phyloP scores from a whole-genome alignment of 2,113 vertebrate genomes.

The Salvelinus namaycush region DNA sequence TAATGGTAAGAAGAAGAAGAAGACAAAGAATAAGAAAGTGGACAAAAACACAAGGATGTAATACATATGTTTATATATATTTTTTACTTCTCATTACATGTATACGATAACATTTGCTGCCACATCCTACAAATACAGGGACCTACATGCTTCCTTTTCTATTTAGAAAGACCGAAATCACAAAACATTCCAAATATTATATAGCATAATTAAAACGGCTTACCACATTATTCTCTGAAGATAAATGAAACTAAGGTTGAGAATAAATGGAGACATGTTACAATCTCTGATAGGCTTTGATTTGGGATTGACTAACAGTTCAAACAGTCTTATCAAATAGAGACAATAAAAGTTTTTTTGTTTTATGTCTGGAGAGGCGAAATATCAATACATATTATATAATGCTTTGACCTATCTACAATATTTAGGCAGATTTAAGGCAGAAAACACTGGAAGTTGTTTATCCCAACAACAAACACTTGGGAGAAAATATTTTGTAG shows the following conservation, averaged over 20 bases:
- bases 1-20: constrained; percentile 14
- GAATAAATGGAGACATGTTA: constrained; percentile 21
- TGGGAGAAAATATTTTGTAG: constrained; percentile 27
- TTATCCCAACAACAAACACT: constrained; percentile 40
- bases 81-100: neutral
- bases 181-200: constrained; percentile 41
- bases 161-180: constrained; percentile 20
- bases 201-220: constrained; percentile 24
- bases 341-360: constrained; percentile 16
- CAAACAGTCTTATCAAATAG: constrained; percentile 52
- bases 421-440: constrained; percentile 65
- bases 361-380: constrained; percentile 59
- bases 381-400: constrained; percentile 61
- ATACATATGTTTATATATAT: neutral
- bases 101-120: constrained; percentile 21
- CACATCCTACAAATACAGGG: constrained; percentile 38
- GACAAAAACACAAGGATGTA: constrained; percentile 8
- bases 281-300: constrained; percentile 23
- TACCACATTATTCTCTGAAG: constrained; percentile 40
- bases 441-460: constrained; percentile 48
- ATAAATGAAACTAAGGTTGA: constrained; percentile 14
- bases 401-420: constrained; percentile 44
- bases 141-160: constrained; percentile 13
- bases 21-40: constrained; percentile 9
- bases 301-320: constrained; percentile 29